Conservation (phyloP, 1,140 invertebrate species). For the Lasioglossum baleicum region DNA sequence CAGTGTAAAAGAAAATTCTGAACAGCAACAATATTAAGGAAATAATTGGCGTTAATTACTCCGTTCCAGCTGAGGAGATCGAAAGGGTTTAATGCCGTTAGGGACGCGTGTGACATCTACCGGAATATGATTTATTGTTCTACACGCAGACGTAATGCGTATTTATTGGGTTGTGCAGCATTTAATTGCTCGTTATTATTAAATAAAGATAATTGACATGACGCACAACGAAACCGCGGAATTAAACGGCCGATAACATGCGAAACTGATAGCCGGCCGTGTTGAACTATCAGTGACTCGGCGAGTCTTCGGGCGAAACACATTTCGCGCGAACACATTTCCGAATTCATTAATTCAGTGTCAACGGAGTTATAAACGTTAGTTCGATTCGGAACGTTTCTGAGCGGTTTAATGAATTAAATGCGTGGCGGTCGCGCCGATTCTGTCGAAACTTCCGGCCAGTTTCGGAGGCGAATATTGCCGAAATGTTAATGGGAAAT, state of each 20-base stretch:
- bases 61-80: no score
- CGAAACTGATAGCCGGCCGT: neutral
- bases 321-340: slow-evolving; percentile 9
- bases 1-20: no score
- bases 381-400: slow-evolving; percentile 4
- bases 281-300: neutral
- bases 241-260: neutral
- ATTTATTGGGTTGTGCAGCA: no score
- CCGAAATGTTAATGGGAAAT: neutral
- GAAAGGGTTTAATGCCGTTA: no score
- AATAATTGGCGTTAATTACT: no score
- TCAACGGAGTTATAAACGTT: neutral
- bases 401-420: slow-evolving; percentile 11
- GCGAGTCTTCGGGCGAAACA: neutral
- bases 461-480: neutral
- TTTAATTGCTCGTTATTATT: slow-evolving; percentile 26
- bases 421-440: neutral
- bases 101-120: neutral
- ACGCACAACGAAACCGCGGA: neutral
- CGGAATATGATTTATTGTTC: neutral
- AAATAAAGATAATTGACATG: slow-evolving; percentile 36
- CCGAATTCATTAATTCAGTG: slow-evolving; percentile 29
- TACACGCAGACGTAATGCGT: neutral
- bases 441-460: neutral
- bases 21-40: no score